phyloP scores from a whole-genome alignment of 2,113 vertebrate genomes.

The Lichenostomus cassidix region DNA sequence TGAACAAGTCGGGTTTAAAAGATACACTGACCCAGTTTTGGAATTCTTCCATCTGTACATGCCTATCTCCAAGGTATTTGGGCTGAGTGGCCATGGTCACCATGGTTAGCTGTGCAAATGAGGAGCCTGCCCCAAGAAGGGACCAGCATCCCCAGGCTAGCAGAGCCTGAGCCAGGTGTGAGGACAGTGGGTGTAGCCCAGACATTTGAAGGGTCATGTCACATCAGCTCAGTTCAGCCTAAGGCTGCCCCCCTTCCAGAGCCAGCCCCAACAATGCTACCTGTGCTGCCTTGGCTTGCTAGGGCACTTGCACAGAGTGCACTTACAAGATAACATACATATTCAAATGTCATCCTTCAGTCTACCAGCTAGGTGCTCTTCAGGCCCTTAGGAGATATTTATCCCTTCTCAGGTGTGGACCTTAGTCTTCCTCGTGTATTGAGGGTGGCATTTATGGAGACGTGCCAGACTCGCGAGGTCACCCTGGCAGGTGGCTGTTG shows the following conservation, averaged over 20 bases:
- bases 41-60: background rate
- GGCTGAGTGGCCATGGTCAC: background rate
- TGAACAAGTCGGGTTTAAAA: background rate
- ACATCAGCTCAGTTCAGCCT: background rate
- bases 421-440: background rate
- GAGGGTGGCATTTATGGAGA: background rate
- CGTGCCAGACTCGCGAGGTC: fast-evolving
- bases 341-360: background rate
- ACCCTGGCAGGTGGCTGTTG: too few relatives aligned
- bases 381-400: background rate
- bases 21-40: background rate
- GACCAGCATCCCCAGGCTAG: background rate
- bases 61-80: fast-evolving
- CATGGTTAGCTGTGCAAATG: background rate
- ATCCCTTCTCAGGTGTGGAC: too few relatives aligned
- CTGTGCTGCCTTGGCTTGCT: background rate
- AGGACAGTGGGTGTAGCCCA: fast-evolving
- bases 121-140: background rate
- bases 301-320: background rate
- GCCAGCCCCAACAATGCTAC: fast-evolving
- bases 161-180: background rate
- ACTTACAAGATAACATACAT: fast-evolving
- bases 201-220: background rate
- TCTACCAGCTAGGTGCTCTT: background rate
- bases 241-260: background rate